These are phyloP conservation scores for Poecilia gillii DNA, from an alignment of 2,797 vertebrate genomes.

Conservation along the genomic window DNA sequence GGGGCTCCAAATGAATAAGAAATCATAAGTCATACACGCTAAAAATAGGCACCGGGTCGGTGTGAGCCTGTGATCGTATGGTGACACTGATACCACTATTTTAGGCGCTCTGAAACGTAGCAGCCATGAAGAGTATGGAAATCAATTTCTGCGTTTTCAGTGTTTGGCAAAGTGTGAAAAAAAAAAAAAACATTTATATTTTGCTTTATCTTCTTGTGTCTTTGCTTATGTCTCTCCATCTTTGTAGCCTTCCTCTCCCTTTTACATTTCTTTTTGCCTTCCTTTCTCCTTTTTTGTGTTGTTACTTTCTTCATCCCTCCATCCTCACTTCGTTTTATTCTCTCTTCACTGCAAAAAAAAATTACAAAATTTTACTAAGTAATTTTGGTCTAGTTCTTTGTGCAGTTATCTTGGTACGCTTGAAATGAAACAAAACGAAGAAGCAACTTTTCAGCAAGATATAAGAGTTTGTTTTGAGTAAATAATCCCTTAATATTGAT, in stretches of 20 bases:
- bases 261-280: background rate
- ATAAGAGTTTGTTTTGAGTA: too few relatives aligned
- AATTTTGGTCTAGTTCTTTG: too few relatives aligned
- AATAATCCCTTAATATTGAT: too few relatives aligned
- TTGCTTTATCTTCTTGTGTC: background rate
- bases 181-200: background rate
- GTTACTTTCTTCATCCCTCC: background rate
- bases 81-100: background rate
- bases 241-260: background rate
- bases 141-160: background rate
- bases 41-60: background rate
- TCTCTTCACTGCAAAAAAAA: background rate
- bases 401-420: too few relatives aligned
- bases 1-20: constrained; percentile 54
- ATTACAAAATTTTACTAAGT: too few relatives aligned
- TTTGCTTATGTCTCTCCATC: background rate
- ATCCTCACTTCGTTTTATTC: background rate
- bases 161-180: background rate
- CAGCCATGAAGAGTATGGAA: background rate
- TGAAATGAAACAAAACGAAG: too few relatives aligned
- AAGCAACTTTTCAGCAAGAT: too few relatives aligned
- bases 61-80: background rate
- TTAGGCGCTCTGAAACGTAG: background rate
- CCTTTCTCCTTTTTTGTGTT: background rate
- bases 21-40: background rate